Percentiles rank a stretch among this genome's conserved stretches.
Evolutionary conservation across 2,797 vertebrate species (phyloP).

Genomic region (Pitangus sulphuratus): DNA sequence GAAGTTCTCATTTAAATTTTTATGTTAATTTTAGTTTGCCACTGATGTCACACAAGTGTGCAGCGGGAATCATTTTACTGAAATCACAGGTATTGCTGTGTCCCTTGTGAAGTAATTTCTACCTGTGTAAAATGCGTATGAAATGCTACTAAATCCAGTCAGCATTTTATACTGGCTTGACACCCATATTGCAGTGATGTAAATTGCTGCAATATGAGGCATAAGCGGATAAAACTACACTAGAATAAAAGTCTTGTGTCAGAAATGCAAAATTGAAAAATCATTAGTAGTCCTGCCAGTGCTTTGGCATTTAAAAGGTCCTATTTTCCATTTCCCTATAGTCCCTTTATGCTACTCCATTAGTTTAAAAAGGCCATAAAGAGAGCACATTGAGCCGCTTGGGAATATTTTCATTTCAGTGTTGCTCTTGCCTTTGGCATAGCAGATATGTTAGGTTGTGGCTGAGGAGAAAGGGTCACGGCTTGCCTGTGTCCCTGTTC

Average conservation of each 20-base stretch:
- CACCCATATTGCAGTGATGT: background rate
- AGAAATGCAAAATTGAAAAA: conserved; percentile 47
- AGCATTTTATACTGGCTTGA: background rate
- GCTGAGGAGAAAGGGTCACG: conserved; percentile 51
- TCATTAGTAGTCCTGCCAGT: conserved; percentile 44
- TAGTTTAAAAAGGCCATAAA: conserved; percentile 55
- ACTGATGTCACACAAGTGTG: background rate
- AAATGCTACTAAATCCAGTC: conserved; percentile 16
- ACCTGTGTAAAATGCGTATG: background rate
- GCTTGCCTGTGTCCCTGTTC: background rate
- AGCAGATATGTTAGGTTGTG: background rate
- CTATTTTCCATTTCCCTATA: conserved; percentile 38
- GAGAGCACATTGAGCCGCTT: conserved; percentile 6
- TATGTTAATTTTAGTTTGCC: conserved; percentile 9
- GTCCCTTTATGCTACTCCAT: conserved; percentile 47
- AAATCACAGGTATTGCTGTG: background rate
- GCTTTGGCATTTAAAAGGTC: conserved; percentile 41
- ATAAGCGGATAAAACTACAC: conserved; percentile 31
- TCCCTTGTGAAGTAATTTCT: conserved; percentile 2
- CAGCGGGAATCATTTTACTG: background rate
- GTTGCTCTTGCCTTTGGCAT: conserved; percentile 58
- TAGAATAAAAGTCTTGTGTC: conserved; percentile 6
- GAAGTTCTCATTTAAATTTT: background rate
- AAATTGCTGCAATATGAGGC: conserved; percentile 11
- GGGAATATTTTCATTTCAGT: conserved; percentile 45